Evolutionary conservation across 2,888 invertebrate genomes (phyloP).

Genomic region (Leptopilina drosophilae): DNA sequence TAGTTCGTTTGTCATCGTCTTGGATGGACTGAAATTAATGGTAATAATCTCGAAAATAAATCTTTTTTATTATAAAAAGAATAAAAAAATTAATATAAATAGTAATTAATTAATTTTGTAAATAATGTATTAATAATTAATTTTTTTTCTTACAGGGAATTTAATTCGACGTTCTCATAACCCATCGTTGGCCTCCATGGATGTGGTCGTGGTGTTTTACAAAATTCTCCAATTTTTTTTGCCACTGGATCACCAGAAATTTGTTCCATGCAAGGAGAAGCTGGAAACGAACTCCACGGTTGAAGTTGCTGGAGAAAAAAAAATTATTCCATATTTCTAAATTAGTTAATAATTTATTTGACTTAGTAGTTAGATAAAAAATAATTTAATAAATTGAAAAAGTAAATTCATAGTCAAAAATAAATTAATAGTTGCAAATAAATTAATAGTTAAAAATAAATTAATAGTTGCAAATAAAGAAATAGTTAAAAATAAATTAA

Average conservation of each 20-base stretch:
- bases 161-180: slow-evolving; percentile 87
- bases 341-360: background rate
- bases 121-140: background rate
- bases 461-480: too few species aligned
- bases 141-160: slow-evolving; percentile 81
- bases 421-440: background rate
- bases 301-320: slow-evolving; percentile 83
- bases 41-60: background rate
- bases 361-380: background rate
- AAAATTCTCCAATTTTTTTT: slow-evolving; percentile 83
- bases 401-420: background rate
- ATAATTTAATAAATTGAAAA: too few species aligned
- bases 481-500: background rate
- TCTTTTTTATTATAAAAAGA: background rate
- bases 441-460: background rate
- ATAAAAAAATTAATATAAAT: too few species aligned
- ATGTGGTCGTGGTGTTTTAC: slow-evolving; percentile 83
- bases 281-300: slow-evolving; percentile 84
- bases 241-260: slow-evolving; percentile 78
- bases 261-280: slow-evolving; percentile 82
- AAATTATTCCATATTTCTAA: background rate
- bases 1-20: slow-evolving; percentile 87
- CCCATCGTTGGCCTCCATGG: slow-evolving; percentile 89
- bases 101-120: too few species aligned
- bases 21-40: slow-evolving; percentile 79